Conservation (phyloP, 2,113 vertebrate genomes). For the Otolemur garnettii region DNA sequence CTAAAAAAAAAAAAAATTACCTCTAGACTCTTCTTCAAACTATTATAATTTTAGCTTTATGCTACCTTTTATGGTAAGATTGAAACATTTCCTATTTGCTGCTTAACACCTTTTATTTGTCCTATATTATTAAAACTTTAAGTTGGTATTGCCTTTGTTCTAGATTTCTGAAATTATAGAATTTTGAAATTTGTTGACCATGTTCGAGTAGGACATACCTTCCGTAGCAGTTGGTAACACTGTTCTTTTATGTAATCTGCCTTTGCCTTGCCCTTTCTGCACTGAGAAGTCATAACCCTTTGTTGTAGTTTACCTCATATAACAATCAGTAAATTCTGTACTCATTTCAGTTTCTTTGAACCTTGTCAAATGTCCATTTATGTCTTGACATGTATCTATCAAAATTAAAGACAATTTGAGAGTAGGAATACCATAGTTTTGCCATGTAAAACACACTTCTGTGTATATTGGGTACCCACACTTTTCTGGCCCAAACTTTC, state of each 20-base stretch:
- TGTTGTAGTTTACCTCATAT: background rate
- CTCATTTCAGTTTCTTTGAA: constrained; percentile 21
- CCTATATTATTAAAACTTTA: background rate
- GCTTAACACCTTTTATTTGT: background rate
- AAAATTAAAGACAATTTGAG: constrained; percentile 46
- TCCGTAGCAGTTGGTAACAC: background rate
- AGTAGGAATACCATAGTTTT: background rate
- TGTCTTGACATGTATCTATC: constrained; percentile 18
- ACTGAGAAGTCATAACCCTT: background rate
- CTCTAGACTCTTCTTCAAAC: background rate
- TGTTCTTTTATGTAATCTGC: background rate
- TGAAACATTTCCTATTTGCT: background rate
- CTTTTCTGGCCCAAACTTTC: too few relatives aligned
- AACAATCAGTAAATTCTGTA: background rate
- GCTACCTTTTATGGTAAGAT: background rate
- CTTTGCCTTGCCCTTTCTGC: background rate
- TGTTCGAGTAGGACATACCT: constrained; percentile 6
- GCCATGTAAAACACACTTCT: too few relatives aligned
- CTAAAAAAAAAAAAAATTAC: too few relatives aligned
- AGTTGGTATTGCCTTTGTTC: constrained; percentile 1
- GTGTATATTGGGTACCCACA: too few relatives aligned
- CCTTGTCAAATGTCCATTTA: background rate
- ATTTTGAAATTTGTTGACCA: background rate
- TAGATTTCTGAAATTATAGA: background rate
- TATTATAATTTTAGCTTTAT: background rate